phyloP scores from a whole-genome alignment of 2,888 invertebrate genomes.

The Corbicula japonica region DNA sequence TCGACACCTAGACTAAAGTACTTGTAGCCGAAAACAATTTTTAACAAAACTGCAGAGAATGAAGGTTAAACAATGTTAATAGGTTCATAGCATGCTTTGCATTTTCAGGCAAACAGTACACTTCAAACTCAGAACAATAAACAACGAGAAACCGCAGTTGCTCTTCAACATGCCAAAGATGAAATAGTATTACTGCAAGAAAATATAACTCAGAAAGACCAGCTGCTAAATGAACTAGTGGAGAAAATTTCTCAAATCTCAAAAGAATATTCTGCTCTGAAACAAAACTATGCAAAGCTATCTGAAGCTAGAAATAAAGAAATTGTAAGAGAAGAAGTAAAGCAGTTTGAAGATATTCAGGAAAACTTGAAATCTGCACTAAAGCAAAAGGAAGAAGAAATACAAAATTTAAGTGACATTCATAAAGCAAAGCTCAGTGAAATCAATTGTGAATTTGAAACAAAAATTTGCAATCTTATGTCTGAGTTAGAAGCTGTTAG shows the following conservation, averaged over 20 bases:
- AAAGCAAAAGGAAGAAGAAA: slow-evolving; percentile 8
- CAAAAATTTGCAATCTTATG: slow-evolving; percentile 5
- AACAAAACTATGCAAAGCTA: slow-evolving; percentile 46
- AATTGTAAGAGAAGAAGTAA: slow-evolving; percentile 18
- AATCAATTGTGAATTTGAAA: slow-evolving; percentile 4
- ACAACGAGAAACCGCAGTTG: slow-evolving; percentile 75
- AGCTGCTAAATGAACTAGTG: slow-evolving; percentile 59
- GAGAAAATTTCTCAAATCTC: slow-evolving; percentile 63
- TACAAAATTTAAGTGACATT: slow-evolving; percentile 15
- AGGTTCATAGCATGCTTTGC: neutral
- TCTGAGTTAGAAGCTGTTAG: slow-evolving; percentile 63
- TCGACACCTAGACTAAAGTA: too few species aligned
- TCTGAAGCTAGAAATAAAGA: slow-evolving; percentile 19
- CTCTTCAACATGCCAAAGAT: slow-evolving; percentile 81
- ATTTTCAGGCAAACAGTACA: slow-evolving; percentile 80
- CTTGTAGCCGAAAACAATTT: too few species aligned
- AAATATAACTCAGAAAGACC: slow-evolving; percentile 72
- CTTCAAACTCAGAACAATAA: slow-evolving; percentile 77
- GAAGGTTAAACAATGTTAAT: too few species aligned
- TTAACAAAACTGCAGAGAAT: too few species aligned
- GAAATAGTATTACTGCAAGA: slow-evolving; percentile 81
- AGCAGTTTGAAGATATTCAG: too few species aligned
- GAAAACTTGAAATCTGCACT: slow-evolving; percentile 29
- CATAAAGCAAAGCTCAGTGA: slow-evolving; percentile 1
- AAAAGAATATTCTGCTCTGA: slow-evolving; percentile 57